These are phyloP conservation scores for Gallinago media DNA, from an alignment of 2,113 vertebrate genomes.

Conservation along the genomic window DNA sequence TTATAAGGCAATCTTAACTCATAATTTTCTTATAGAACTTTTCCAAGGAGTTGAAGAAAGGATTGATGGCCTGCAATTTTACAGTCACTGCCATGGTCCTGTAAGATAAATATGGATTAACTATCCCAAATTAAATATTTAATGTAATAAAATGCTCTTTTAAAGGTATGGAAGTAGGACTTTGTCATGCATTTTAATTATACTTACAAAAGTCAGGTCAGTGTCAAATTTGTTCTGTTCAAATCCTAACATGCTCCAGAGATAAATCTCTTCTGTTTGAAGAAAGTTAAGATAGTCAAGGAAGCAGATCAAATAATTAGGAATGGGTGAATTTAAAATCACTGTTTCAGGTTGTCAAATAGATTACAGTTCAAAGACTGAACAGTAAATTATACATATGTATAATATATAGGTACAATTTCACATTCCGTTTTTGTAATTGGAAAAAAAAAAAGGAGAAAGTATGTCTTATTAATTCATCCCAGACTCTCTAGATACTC, in stretches of 20 bases:
- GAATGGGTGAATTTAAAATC: slow-evolving; percentile 12
- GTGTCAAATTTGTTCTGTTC: slow-evolving; percentile 15
- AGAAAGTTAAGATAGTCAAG: background rate
- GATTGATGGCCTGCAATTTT: background rate
- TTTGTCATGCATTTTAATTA: slow-evolving; percentile 21
- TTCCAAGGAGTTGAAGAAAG: background rate
- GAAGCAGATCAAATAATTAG: slow-evolving; percentile 27
- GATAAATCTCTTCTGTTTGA: slow-evolving; percentile 26
- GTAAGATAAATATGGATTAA: slow-evolving; percentile 23
- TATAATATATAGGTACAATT: background rate
- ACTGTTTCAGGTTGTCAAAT: background rate
- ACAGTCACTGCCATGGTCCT: background rate
- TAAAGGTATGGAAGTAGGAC: background rate
- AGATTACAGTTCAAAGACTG: slow-evolving; percentile 5
- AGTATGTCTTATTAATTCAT: background rate
- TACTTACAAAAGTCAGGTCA: background rate
- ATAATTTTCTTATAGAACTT: background rate
- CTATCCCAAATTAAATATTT: slow-evolving; percentile 12
- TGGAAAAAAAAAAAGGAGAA: background rate
- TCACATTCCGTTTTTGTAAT: background rate
- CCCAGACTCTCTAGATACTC: background rate
- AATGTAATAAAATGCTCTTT: slow-evolving; percentile 3
- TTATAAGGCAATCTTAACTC: background rate
- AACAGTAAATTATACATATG: background rate
- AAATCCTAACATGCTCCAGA: background rate